Base-by-base conservation (phyloP, 2,797 vertebrate genomes). In the Lepidocolaptes lacrymiger region DNA sequence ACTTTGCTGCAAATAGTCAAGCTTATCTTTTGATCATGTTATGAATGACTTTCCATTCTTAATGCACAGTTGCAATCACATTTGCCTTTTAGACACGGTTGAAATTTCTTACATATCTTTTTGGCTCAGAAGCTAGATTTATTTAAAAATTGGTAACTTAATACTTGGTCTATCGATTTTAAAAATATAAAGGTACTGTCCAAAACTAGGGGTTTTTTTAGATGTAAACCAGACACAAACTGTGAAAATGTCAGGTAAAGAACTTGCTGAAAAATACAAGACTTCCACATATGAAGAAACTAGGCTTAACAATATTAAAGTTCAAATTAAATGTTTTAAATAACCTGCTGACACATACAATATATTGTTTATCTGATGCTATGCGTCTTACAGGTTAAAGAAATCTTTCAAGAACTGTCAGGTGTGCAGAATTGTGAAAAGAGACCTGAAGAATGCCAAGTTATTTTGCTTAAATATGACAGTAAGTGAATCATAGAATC, bases 1-100 rank as follows among this genome's bases (percentile, higher is more conserved):
- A 32, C 39, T 80, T 67, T 63, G 44, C 34, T 93, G 63, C 87
- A 95, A 92, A 91, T 59, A 91, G n/a, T 30, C 77, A 79, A 75
- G 66, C 30, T 89, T 61, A 92, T 55, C 37, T 94, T 93, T 86
- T 89, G 69, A 68, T 85, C 30, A 13, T 41, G 32, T 69, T 62
- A 69, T 75, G 43, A 91, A 75, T 69, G 14, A 69, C 41, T 67
- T 88, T 52, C 30, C 52, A 48, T 75, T 81, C 75, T 55, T 92
- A 72, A 84, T 24, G 67, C n/a, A 89, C 24, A 87, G 39, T 22
- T 68, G n/a, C 52, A 66, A 24, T 68, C 11, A 51, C 44, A 82
- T 90, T 64, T 91, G 26, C 14, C 28, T 82, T 86, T 79, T 72
- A 91, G 88, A 86, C 13, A 79, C 0, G 5, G 14, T 6, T 86